Base-by-base conservation (phyloP, 2,797 vertebrate genomes). In the Coilia nasus region DNA sequence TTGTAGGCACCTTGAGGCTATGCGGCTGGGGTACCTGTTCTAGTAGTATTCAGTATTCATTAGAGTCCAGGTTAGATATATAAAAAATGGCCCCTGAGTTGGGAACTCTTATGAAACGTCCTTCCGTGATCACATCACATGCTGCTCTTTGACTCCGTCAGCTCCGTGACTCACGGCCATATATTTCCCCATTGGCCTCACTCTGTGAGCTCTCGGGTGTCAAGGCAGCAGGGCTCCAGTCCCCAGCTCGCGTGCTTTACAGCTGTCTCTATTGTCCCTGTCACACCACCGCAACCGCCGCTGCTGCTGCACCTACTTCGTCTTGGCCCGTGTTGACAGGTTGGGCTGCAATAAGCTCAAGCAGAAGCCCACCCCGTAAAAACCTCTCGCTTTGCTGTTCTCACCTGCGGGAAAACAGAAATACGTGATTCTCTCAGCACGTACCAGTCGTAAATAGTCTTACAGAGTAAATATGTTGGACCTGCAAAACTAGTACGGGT, bases 321-420 rank as follows among this genome's bases (percentile, higher is more conserved):
- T 93, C 90, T 91, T 84, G 44, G 44, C 4, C 86, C 23, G 75
- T 91, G 89, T 90, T 92, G 89, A 92, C 90, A 89, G 88, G 88
- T 88, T 83, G 82, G 75, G 54, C 87, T 84, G 87, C 86, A 88
- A 87, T 92, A 81, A 90, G 93, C 87, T 85, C 46, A 46, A 85
- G 67, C 28, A 41, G 35, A 25, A 75, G 31, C 31, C 67, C 31
- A 75, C 67, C 28, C 64, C 14, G 15, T 71, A 71, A 71, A 25
- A n/a, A n/a, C 62, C 23, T 11, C n/a, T 67, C 62, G 10, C 60
- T 84, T 85, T 83, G 47, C 59, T 88, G 80, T 31, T 41, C 21
- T 86, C 87, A 67, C 17, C 81, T 89, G 85, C 44, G 50, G 62
- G 67, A 17, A 80, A 81, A 90, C 88, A 88, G 35, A 31, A 90